Evolutionary conservation across 2,888 invertebrate species (phyloP), one percentile per base, ranked within the genome.

Genomic region (Gandaritis pyraliata): DNA sequence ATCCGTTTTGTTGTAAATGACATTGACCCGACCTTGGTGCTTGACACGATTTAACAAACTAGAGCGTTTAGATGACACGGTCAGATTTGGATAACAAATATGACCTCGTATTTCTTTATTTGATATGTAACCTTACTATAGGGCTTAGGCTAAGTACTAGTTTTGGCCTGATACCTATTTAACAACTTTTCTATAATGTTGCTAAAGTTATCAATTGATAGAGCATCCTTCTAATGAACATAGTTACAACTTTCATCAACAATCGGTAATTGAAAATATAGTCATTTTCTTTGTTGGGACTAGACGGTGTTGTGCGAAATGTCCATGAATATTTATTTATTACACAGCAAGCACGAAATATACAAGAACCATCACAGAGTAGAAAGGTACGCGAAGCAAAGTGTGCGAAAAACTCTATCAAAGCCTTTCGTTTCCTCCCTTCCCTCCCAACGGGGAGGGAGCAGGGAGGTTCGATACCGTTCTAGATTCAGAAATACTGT

Each of bases 111-210:
- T 36, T 23, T 36, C 16, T 56, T 49, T 46, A 60, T 55, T 65
- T 64, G 61, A 63, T 60, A 23, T 1, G 12, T 56, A 60, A 58
- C 58, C 57, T 47, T 52, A 64, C 6, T 23, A n/a, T n/a, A n/a
- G n/a, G n/a, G n/a, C n/a, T n/a, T n/a, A n/a, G n/a, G n/a, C n/a
- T n/a, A n/a, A n/a, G n/a, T n/a, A n/a, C n/a, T n/a, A n/a, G n/a
- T n/a, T n/a, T n/a, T n/a, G n/a, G n/a, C n/a, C n/a, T n/a, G n/a
- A n/a, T n/a, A n/a, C n/a, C n/a, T n/a, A n/a, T n/a, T n/a, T n/a
- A n/a, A n/a, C n/a, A n/a, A n/a, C n/a, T n/a, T n/a, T n/a, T n/a
- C n/a, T n/a, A n/a, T n/a, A n/a, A n/a, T n/a, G n/a, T n/a, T n/a
- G n/a, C n/a, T n/a, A n/a, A n/a, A n/a, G n/a, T n/a, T n/a, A n/a